Evolutionary conservation across 2,113 vertebrate genomes (phyloP).

Genomic region (Sapayoa aenigma): DNA sequence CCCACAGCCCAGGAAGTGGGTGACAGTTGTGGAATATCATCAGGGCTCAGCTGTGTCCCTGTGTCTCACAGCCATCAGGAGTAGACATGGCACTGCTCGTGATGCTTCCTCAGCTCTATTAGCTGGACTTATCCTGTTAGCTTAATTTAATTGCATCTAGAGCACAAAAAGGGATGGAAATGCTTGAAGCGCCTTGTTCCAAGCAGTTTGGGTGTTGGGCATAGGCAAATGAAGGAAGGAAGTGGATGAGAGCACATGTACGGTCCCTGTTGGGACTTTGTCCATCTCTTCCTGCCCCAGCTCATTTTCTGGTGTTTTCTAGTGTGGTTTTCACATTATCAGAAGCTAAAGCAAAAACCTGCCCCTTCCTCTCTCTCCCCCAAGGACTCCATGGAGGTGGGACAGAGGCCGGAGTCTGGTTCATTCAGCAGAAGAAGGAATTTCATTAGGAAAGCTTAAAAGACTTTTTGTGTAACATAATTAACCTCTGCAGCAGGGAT

Average conservation of each 20-base stretch:
- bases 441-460: not conserved
- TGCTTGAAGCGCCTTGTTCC: fast-evolving
- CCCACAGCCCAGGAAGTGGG: fast-evolving
- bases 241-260: not conserved
- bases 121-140: not conserved
- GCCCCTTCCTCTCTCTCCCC: not conserved
- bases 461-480: not conserved
- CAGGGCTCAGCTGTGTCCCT: not conserved
- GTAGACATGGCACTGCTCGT: fast-evolving
- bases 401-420: not conserved
- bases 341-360: not conserved
- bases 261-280: not conserved
- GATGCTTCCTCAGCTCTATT: not conserved
- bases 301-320: not conserved
- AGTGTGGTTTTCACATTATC: constrained; percentile 4
- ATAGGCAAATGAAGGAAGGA: not conserved
- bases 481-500: not conserved
- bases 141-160: not conserved
- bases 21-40: fast-evolving
- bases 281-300: not conserved
- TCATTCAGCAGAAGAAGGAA: not conserved
- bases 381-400: not conserved
- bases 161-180: not conserved
- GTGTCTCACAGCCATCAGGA: fast-evolving
- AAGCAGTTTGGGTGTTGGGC: not conserved